Evolutionary conservation across 2,797 vertebrate genomes (phyloP).

Genomic region (Craterocephalus amniculus): DNA sequence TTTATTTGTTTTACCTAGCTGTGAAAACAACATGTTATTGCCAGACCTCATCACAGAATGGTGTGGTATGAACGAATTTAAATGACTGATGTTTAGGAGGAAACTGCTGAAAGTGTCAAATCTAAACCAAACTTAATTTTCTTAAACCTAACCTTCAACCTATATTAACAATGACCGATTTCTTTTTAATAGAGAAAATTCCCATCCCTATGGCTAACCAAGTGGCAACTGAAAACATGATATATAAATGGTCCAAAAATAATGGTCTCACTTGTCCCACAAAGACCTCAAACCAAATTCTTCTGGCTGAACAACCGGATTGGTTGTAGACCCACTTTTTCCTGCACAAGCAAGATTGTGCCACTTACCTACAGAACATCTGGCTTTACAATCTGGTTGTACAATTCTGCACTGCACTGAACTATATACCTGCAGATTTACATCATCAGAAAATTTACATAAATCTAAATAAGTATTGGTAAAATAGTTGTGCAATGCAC

Average conservation of each 20-base stretch:
- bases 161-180: too few relatives aligned
- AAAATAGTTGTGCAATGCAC: slow-evolving; percentile 1
- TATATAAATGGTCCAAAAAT: neutral
- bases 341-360: neutral
- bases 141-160: neutral
- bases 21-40: neutral
- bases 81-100: neutral
- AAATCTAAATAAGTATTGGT: neutral
- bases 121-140: neutral
- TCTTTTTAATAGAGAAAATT: too few relatives aligned
- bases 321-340: neutral
- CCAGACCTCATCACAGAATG: neutral
- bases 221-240: neutral
- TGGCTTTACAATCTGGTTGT: neutral
- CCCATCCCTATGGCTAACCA: neutral
- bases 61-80: neutral
- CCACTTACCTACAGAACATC: neutral
- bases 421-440: neutral
- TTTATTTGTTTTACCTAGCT: neutral
- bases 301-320: neutral
- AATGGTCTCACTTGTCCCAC: neutral
- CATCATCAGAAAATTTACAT: neutral
- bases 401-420: neutral
- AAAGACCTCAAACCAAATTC: neutral
- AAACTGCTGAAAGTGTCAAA: neutral